Evolutionary conservation across 2,113 vertebrate genomes (phyloP).

Genomic region (Brachypteracias leptosomus): DNA sequence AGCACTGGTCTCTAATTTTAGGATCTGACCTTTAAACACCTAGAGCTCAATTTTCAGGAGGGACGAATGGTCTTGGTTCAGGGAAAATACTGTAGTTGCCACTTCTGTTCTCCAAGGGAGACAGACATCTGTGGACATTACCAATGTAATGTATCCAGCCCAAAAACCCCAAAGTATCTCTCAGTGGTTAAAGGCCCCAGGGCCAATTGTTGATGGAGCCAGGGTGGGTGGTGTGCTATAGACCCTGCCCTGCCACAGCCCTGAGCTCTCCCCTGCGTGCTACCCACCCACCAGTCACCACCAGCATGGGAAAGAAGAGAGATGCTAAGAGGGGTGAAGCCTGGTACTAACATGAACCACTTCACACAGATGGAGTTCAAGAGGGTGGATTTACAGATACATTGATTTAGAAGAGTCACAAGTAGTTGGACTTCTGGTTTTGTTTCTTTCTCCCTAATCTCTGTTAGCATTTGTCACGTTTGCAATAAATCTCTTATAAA

Average conservation of each 20-base stretch:
- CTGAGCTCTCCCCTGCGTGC: background rate
- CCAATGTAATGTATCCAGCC: background rate
- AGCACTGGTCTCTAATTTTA: background rate
- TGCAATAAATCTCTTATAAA: background rate
- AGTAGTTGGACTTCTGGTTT: background rate
- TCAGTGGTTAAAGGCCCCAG: background rate
- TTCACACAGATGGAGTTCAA: background rate
- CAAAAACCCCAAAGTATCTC: background rate
- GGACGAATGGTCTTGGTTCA: background rate
- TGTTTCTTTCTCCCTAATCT: background rate
- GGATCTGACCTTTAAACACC: background rate
- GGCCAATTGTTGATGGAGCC: background rate
- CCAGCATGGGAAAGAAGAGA: background rate
- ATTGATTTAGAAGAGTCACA: background rate
- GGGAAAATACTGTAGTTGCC: background rate
- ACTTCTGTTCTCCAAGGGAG: background rate
- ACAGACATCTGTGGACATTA: fast-evolving
- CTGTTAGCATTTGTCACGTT: background rate
- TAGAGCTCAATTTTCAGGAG: background rate
- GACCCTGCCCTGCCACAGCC: background rate
- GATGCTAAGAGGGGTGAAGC: background rate
- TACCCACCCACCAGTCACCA: background rate
- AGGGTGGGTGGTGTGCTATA: background rate
- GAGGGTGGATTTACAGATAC: background rate
- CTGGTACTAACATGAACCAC: background rate